Base-by-base conservation (phyloP, 2,888 invertebrate species). In the Netelia fuscicornis region DNA sequence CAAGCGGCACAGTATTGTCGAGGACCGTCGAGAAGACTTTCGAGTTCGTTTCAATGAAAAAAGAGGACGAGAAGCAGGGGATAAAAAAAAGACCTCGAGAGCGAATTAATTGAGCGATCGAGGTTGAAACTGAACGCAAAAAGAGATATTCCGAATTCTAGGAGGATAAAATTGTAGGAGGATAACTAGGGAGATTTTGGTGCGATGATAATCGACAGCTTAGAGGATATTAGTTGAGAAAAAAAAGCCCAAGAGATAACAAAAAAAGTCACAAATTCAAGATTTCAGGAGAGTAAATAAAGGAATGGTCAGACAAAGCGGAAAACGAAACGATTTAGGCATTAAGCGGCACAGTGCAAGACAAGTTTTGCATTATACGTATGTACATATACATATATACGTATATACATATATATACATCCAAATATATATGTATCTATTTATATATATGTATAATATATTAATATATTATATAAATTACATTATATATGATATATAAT, bases 201-300 rank as follows among this genome's bases (percentile, higher is more conserved):
- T 75, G 82, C 78, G 75, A 85, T 60, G 81, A 85, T 81, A 85
- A 85, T 85, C 81, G 81, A 75, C 79, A 85, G 60, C 42, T 78
- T 82, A 71, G 85, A 68, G 56, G 37, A 58, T 76, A 80, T 65
- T 25, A 20, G 67, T 44, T 37, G 60, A 71, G 11, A n/a, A 52
- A 56, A 56, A n/a, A 30, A 67, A 67, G n/a, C 42, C 56, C 11
- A 13, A 70, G n/a, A 52, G 58, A 8, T 6, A 67, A 44, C 37
- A 56, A 65, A 30, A 54, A 30, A 56, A 77, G 23, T 6, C 17
- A 37, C 30, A 3, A 20, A n/a, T 48, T 17, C 52, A 56, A 71
- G 70, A 72, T 10, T 8, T 54, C 54, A 68, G 10, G 30, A 74
- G 64, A 82, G 78, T 75, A 74, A 60, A 62, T 30, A 65, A 64